phyloP scores from a whole-genome alignment of 1,140 invertebrate genomes.

The Tribolium castaneum region DNA sequence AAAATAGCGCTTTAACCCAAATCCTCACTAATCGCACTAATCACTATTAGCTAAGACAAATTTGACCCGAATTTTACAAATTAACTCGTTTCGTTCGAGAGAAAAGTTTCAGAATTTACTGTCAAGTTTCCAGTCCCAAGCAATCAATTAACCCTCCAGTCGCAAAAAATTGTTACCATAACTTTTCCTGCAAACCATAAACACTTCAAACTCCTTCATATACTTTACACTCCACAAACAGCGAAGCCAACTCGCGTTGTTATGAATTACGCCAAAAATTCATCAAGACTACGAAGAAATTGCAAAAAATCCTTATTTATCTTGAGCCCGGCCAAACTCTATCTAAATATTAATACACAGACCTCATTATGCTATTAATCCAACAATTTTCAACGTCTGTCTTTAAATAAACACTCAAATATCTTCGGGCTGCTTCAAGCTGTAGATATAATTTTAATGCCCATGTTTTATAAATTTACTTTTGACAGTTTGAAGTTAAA shows the following conservation, averaged over 20 bases:
- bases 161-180: not conserved
- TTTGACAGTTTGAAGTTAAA: not conserved
- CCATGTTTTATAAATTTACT: not conserved
- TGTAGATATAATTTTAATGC: not conserved
- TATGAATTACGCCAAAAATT: constrained; percentile 7
- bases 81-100: not conserved
- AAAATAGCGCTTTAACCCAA: not conserved
- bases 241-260: not conserved
- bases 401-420: no score
- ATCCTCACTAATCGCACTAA: not conserved
- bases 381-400: no score
- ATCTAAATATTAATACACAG: no score
- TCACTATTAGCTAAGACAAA: not conserved
- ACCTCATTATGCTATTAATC: no score
- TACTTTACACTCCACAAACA: not conserved
- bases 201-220: not conserved
- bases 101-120: not conserved
- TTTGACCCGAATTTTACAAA: not conserved
- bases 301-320: no score
- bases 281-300: not conserved
- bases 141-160: not conserved
- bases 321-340: no score
- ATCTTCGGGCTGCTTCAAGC: no score
- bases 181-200: not conserved
- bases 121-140: not conserved